Base-by-base conservation (phyloP, 2,113 vertebrate species). In the Menidia beryllina region DNA sequence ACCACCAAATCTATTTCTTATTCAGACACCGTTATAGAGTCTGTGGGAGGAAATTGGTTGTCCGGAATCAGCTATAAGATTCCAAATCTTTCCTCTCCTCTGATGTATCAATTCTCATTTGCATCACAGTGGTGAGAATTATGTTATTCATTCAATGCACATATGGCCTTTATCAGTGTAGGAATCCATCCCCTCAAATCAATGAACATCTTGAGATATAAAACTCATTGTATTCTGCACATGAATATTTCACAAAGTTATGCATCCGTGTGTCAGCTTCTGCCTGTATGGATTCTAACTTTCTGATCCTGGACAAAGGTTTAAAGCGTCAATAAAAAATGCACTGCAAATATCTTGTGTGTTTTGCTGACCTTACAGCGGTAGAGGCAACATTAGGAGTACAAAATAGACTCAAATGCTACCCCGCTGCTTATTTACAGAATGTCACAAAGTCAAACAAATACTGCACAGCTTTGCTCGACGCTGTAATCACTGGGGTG, bases 381-480 rank as follows among this genome's bases (percentile, higher is more conserved):
- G 62, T 23, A 51, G 23, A 39, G 23, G 39, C 67, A 59, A 79
- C 50, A 48, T 14, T 19, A 66, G 39, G 63, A 6, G 41, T 61
- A 53, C 77, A 21, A 27, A 38, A 43, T 54, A 27, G 12, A 49
- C 60, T 65, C 36, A 72, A 77, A 86, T 75, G 71, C 52, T 60
- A 58, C 55, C 41, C 75, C 64, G 66, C 57, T 81, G 85, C 79
- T 88, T 88, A 83, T 91, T 91, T 89, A 79, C 69, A 43, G 49
- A 79, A 62, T 61, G 48, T 47, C 81, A 79, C 71, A 84, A 82
- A 89, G 78, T 90, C 85, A 84, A 87, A 38, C 84, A 88, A 86
- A 87, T 65, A 89, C 80, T 85, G 67, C 76, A 83, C 77, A 84
- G 78, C 88, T 82, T 67, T 86, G 34, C 75, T 89, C 83, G 83